Evolutionary conservation across 2,797 vertebrate genomes (phyloP).

Genomic region (Acanthis flammea): DNA sequence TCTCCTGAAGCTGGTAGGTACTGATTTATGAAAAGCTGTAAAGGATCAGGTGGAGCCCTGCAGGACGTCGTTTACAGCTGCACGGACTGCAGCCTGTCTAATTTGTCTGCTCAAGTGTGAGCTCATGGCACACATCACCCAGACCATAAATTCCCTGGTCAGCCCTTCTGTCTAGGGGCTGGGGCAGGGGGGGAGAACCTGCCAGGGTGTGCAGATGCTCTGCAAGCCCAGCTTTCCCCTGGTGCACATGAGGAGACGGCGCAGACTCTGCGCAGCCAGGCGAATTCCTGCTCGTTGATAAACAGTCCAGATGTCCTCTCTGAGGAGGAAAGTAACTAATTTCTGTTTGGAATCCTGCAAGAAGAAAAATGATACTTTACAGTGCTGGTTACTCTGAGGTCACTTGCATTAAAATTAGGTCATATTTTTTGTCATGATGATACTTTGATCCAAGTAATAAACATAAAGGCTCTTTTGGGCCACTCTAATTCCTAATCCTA

Average conservation of each 20-base stretch:
- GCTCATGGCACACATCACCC: conserved; percentile 83
- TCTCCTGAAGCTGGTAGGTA: conserved; percentile 77
- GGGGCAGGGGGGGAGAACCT: conserved; percentile 44
- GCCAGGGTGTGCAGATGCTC: conserved; percentile 75
- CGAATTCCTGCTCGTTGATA: conserved; percentile 84
- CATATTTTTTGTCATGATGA: conserved; percentile 67
- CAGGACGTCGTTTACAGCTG: conserved; percentile 91
- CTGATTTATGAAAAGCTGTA: conserved; percentile 92
- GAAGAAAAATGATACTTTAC: conserved; percentile 86
- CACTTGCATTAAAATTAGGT: conserved; percentile 78
- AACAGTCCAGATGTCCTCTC: conserved; percentile 88
- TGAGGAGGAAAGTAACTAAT: conserved; percentile 78
- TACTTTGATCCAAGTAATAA: conserved; percentile 77
- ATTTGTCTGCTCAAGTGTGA: conserved; percentile 91
- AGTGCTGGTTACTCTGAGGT: conserved; percentile 84
- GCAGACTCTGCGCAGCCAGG: conserved; percentile 74
- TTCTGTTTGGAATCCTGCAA: conserved; percentile 78
- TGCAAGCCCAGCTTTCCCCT: conserved; percentile 73
- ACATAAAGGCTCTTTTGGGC: conserved; percentile 73
- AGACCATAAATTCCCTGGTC: conserved; percentile 77
- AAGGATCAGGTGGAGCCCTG: conserved; percentile 82
- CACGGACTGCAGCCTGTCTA: conserved; percentile 85
- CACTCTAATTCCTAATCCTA: conserved; percentile 75
- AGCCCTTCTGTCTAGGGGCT: conserved; percentile 73
- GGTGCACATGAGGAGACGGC: conserved; percentile 74